Percentiles rank a stretch among this genome's conserved stretches.
These are phyloP conservation scores for Thaleichthys pacificus DNA, from an alignment of 2,797 vertebrate genomes.

Conservation along the genomic window DNA sequence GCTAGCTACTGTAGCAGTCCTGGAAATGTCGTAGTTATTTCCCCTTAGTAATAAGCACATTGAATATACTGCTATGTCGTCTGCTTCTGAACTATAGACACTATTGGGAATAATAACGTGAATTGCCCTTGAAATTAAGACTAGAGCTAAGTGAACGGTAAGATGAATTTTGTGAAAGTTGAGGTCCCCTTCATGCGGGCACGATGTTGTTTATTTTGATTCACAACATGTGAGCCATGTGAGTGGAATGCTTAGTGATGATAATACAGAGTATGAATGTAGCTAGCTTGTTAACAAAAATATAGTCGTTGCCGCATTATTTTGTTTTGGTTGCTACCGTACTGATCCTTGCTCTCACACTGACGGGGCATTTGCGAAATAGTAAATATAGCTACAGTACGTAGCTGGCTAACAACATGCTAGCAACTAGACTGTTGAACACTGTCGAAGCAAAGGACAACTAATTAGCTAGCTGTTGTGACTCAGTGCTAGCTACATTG, in stretches of 20 bases:
- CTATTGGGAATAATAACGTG: background rate
- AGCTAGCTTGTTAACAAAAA: too few species aligned
- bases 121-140: background rate
- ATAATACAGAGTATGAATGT: background rate
- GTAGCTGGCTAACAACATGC: too few species aligned
- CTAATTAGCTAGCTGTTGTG: background rate
- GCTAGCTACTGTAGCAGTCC: background rate
- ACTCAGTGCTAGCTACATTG: background rate
- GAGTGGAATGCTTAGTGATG: background rate
- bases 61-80: conserved; percentile 14
- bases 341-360: too few species aligned
- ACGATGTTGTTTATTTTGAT: conserved; percentile 8
- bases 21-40: background rate
- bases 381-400: too few species aligned
- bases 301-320: background rate
- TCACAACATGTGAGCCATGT: background rate
- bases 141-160: conserved; percentile 40
- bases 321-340: background rate
- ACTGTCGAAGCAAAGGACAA: too few species aligned
- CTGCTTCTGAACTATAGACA: background rate
- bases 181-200: background rate
- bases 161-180: background rate
- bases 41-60: background rate
- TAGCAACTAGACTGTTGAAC: too few species aligned
- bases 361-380: background rate